Evolutionary conservation across 2,888 invertebrate species (phyloP), one percentile per base, ranked within the genome.

Genomic region (Agriopis leucophaearia): DNA sequence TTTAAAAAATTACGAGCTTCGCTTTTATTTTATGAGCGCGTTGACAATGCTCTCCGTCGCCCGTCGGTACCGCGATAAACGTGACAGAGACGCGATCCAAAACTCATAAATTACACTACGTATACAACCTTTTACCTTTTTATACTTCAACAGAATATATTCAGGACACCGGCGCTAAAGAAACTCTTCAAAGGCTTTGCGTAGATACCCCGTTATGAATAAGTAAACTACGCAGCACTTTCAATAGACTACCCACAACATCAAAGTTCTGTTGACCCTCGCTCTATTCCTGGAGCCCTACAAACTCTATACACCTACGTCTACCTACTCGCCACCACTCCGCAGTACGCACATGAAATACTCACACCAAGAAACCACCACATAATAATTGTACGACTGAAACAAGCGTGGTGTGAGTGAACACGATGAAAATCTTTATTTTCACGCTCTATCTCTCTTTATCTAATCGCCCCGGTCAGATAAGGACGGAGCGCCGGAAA

Each of bases 351-450:
- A 86, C 84, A 84, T 82, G 85, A 81, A 76, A 79, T 77, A 84
- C 88, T 81, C 90, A 89, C 87, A 87, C 87, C 80, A 81, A 80
- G 76, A 81, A 82, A 84, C 84, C 80, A 81, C 88, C 85, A 84
- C 84, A 88, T 87, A 81, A 88, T 87, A 80, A 84, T 82, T 80
- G 80, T 86, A 85, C 83, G 80, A 80, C 88, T 88, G 85, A 88
- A 89, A 88, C 86, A 86, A 81, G 78, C 80, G 72, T 81, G 84
- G 92, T 93, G 93, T 92, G 92, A 87, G 94, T 93, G 92, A 91
- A 93, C 93, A 93, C 94, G 94, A 93, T 94, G 94, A 94, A 94
- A 94, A 94, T 94, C 94, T 94, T 94, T 94, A 94, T 94, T 94
- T 94, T 94, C 92, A 94, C 93, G 93, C 93, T 94, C 91, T 94